phyloP scores from a whole-genome alignment of 1,140 invertebrate genomes.

The Leptestheria dahalacensis region DNA sequence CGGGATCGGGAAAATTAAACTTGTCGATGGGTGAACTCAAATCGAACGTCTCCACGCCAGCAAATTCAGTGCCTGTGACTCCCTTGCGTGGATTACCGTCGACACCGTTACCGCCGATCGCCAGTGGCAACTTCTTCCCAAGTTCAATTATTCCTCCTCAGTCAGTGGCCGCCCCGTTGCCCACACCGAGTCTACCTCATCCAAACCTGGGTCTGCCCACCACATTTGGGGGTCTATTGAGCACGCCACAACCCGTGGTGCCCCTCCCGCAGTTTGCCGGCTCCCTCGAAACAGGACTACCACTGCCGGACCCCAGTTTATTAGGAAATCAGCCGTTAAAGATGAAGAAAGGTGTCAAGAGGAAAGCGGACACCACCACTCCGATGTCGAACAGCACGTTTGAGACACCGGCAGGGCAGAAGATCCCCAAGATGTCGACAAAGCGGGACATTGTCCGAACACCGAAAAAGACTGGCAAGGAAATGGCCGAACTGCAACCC shows the following conservation, averaged over 20 bases:
- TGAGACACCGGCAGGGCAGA: slow-evolving; percentile 41
- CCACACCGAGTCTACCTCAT: not conserved
- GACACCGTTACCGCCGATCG: not conserved
- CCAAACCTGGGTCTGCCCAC: not conserved
- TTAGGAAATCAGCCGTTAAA: slow-evolving; percentile 6
- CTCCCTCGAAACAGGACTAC: not conserved
- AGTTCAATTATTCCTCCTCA: not conserved
- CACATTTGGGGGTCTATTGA: not conserved
- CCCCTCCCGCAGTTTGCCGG: not conserved
- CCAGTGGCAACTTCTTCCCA: not conserved
- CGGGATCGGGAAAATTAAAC: slow-evolving; percentile 22
- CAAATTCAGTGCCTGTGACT: slow-evolving; percentile 29
- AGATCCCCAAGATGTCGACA: slow-evolving; percentile 71
- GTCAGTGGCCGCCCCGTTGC: not conserved
- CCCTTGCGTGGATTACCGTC: slow-evolving; percentile 15
- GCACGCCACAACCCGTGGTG: not conserved
- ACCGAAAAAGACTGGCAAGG: slow-evolving; percentile 72
- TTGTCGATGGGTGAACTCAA: slow-evolving; percentile 28
- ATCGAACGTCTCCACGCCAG: slow-evolving; percentile 29
- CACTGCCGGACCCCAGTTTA: not conserved
- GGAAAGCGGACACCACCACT: slow-evolving; percentile 96
- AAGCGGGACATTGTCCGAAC: slow-evolving; percentile 87
- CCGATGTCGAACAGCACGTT: slow-evolving; percentile 50
- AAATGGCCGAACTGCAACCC: slow-evolving; percentile 34
- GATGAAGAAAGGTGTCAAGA: slow-evolving; percentile 90